Conservation (phyloP, 1,140 invertebrate genomes). For the Harpegnathos saltator region DNA sequence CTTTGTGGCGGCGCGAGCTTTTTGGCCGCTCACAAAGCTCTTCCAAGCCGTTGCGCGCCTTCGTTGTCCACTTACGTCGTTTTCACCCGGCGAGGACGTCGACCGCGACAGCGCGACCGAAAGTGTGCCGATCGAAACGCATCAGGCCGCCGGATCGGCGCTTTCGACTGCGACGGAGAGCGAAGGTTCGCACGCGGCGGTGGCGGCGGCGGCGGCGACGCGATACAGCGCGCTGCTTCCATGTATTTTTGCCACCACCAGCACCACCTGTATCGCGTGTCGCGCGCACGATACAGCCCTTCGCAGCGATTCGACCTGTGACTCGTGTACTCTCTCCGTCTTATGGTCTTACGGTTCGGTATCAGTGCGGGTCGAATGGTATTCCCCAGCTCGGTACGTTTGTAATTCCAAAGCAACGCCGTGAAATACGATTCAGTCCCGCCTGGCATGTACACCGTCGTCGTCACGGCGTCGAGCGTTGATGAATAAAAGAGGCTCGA, state of each 20-base stretch:
- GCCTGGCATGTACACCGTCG: conserved; percentile 10
- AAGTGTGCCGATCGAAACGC: too few species aligned
- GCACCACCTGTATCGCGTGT: not conserved
- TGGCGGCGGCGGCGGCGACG: too few species aligned
- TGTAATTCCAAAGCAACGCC: conserved; percentile 29
- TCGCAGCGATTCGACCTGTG: conserved; percentile 32
- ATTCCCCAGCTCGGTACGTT: conserved; percentile 25
- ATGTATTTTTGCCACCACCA: not conserved
- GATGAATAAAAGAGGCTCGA: conserved; percentile 33
- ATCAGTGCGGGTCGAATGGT: conserved; percentile 27
- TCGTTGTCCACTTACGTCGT: conserved; percentile 28
- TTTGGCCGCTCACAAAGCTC: conserved; percentile 12
- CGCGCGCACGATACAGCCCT: not conserved
- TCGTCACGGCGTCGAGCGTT: conserved; percentile 20
- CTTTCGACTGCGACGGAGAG: not conserved
- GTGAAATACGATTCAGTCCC: conserved; percentile 1
- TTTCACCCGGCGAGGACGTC: not conserved
- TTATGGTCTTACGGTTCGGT: not conserved
- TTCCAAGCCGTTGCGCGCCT: conserved; percentile 32
- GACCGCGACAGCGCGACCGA: not conserved
- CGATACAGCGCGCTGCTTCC: not conserved
- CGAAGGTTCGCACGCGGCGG: too few species aligned
- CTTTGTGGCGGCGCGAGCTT: conserved; percentile 17
- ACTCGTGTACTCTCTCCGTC: too few species aligned
- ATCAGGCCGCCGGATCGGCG: too few species aligned